phyloP scores from a whole-genome alignment of 53 echinoderm and acorn worm species.

The Echinometra lucunter region DNA sequence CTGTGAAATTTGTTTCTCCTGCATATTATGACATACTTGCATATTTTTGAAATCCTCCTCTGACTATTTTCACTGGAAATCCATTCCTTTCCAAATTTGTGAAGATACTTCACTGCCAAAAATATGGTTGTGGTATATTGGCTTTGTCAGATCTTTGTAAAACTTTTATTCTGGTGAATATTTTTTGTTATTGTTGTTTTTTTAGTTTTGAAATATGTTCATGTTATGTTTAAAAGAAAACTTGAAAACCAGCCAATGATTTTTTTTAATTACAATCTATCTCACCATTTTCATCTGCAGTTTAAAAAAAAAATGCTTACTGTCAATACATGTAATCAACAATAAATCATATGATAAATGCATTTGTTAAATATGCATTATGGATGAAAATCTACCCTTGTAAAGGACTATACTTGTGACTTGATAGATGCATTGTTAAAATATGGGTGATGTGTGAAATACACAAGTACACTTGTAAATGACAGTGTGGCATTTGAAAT shows the following conservation, averaged over 20 bases:
- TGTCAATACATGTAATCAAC: background rate
- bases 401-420: background rate
- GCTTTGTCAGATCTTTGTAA: too few relatives aligned
- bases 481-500: background rate
- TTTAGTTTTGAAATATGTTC: background rate
- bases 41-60: too few relatives aligned
- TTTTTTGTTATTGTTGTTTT: background rate
- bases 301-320: background rate
- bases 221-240: background rate
- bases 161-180: background rate
- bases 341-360: background rate
- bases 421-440: slow-evolving; percentile 6
- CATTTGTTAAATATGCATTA: background rate
- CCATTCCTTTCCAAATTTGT: too few relatives aligned
- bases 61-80: too few relatives aligned
- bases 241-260: background rate
- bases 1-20: too few relatives aligned
- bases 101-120: too few relatives aligned
- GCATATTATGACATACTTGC: too few relatives aligned
- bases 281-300: background rate
- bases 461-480: background rate
- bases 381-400: slow-evolving; percentile 5
- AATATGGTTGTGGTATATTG: too few relatives aligned
- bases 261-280: background rate
- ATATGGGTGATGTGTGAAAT: background rate